Evolutionary conservation across 2,888 invertebrate species (phyloP).

Genomic region (Drosophila algonquin): DNA sequence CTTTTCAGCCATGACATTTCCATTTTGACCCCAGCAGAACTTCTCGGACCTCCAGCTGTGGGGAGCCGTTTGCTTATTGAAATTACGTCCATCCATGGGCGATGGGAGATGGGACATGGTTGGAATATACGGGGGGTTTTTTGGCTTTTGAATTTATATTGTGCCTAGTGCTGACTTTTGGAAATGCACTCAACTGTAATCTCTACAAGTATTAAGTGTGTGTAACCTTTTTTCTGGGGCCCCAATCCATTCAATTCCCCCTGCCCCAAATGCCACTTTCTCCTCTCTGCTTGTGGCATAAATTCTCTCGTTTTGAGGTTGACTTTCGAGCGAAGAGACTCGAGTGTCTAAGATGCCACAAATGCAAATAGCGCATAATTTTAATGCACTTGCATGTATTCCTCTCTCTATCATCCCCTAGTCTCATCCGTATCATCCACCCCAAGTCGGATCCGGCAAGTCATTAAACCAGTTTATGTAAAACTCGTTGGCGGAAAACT

Average conservation of each 20-base stretch:
- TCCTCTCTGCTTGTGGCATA: slow-evolving; percentile 40
- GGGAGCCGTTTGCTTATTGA: slow-evolving; percentile 58
- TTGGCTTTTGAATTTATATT: slow-evolving; percentile 72
- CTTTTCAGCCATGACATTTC: slow-evolving; percentile 59
- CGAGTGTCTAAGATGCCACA: slow-evolving; percentile 47
- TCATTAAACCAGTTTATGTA: slow-evolving; percentile 77
- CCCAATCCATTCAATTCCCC: background rate
- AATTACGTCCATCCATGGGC: slow-evolving; percentile 46
- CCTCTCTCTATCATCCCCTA: background rate
- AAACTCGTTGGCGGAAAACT: slow-evolving; percentile 58
- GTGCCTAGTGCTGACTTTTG: slow-evolving; percentile 73
- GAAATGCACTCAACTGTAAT: slow-evolving; percentile 77
- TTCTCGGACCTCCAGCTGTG: slow-evolving; percentile 64
- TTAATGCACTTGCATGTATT: slow-evolving; percentile 45
- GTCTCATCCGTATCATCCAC: background rate
- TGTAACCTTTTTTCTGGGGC: slow-evolving; percentile 36
- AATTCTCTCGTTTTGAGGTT: slow-evolving; percentile 33
- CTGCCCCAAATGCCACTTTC: background rate
- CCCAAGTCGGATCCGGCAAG: slow-evolving; percentile 43
- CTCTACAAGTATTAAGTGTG: slow-evolving; percentile 63
- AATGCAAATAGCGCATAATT: slow-evolving; percentile 56
- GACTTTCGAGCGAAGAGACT: background rate
- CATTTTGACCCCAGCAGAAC: slow-evolving; percentile 56
- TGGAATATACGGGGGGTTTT: background rate
- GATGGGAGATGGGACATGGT: background rate